Conservation (phyloP, 2,113 vertebrate species). For the Triplophysa tibetana region DNA sequence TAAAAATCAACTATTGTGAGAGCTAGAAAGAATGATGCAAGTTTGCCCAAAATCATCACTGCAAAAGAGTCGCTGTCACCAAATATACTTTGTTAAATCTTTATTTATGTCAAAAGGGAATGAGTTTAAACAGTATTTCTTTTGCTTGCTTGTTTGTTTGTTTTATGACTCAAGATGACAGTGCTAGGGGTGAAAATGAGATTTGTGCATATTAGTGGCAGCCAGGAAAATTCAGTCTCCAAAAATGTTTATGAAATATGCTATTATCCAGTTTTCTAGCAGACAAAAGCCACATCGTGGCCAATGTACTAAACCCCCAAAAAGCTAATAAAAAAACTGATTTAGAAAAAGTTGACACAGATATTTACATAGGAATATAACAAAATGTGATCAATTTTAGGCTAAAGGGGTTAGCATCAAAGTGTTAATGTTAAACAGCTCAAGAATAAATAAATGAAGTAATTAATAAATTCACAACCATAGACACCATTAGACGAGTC, state of each 20-base stretch:
- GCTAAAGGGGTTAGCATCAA: too few relatives aligned
- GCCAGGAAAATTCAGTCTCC: background rate
- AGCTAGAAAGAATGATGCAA: background rate
- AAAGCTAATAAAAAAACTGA: background rate
- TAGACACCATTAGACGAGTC: background rate
- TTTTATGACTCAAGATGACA: slow-evolving; percentile 13
- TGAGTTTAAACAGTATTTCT: slow-evolving; percentile 11
- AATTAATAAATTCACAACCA: background rate
- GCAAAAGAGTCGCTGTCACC: background rate
- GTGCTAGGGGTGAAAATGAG: slow-evolving; percentile 4
- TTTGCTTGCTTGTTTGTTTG: background rate
- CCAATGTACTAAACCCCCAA: slow-evolving; percentile 5
- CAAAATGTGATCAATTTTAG: too few relatives aligned
- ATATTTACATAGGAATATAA: background rate
- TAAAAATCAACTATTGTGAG: background rate
- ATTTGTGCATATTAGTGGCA: background rate
- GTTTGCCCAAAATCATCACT: background rate
- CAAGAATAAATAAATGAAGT: background rate
- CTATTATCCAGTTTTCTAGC: slow-evolving; percentile 1
- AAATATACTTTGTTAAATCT: background rate
- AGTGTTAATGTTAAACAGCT: background rate
- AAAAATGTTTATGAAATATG: background rate
- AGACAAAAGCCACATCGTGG: slow-evolving; percentile 8
- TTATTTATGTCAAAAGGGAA: background rate
- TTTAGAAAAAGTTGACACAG: background rate